Conservation (phyloP, 1,140 invertebrate genomes). For the Diorhabda carinulata region DNA sequence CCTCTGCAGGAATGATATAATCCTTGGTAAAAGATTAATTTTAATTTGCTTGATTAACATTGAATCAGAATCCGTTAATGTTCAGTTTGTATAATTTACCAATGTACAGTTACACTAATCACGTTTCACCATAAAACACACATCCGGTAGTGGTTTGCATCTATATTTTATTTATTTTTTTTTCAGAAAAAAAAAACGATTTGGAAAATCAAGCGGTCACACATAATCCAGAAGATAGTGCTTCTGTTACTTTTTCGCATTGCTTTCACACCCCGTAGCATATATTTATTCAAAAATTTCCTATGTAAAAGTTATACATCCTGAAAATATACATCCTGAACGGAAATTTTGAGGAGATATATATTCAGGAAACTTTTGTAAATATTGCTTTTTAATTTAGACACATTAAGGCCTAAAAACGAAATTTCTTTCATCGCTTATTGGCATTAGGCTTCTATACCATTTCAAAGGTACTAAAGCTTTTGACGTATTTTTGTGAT, state of each 20-base stretch:
- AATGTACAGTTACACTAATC: constrained; percentile 13
- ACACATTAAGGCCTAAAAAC: not conserved
- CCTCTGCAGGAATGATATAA: too few species aligned
- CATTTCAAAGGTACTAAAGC: constrained; percentile 31
- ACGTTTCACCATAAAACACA: constrained; percentile 23
- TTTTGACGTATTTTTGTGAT: constrained; percentile 35
- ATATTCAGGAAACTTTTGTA: not conserved
- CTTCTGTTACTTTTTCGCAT: constrained; percentile 22
- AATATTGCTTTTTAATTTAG: not conserved
- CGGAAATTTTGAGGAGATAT: not conserved
- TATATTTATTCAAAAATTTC: constrained; percentile 14
- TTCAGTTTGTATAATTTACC: too few species aligned
- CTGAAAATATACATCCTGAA: too few species aligned
- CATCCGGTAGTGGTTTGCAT: constrained; percentile 43
- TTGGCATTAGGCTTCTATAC: constrained; percentile 3
- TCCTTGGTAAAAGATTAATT: too few species aligned
- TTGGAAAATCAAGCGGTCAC: constrained; percentile 13
- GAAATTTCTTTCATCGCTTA: not conserved
- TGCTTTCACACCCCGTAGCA: constrained; percentile 14
- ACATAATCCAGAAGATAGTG: constrained; percentile 9
- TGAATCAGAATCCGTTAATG: too few species aligned
- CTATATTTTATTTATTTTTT: constrained; percentile 28
- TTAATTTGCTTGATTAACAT: too few species aligned
- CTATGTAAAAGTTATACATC: not conserved
- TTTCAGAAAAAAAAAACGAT: constrained; percentile 16